These are phyloP conservation scores for Chaunax sp. DNA, from an alignment of 2,797 vertebrate genomes.

Conservation along the genomic window DNA sequence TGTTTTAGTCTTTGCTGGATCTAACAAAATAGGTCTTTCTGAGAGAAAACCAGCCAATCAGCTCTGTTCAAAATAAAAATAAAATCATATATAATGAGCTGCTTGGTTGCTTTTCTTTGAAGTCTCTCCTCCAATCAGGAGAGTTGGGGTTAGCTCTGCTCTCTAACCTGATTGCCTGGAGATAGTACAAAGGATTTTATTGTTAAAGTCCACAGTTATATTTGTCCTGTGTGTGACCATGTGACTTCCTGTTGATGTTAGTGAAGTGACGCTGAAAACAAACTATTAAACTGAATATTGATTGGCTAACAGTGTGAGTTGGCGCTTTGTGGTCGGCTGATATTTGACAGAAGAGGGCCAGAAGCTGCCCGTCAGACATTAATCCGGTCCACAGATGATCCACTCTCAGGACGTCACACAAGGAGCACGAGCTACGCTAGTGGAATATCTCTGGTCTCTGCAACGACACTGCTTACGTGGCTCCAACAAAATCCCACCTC, in stretches of 20 bases:
- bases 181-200: constrained; percentile 14
- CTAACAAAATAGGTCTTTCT: constrained; percentile 19
- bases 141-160: neutral
- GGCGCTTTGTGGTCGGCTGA: constrained; percentile 28
- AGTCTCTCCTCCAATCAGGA: constrained; percentile 5
- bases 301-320: constrained; percentile 26
- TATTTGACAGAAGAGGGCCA: neutral
- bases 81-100: neutral
- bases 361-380: too few relatives aligned
- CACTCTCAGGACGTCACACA: too few relatives aligned
- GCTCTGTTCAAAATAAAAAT: neutral
- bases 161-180: constrained; percentile 27
- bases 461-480: constrained; percentile 45
- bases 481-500: constrained; percentile 6
- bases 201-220: constrained; percentile 19
- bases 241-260: constrained; percentile 47
- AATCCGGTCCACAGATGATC: too few relatives aligned
- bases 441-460: too few relatives aligned
- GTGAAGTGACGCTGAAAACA: constrained; percentile 31
- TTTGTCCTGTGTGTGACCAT: constrained; percentile 31
- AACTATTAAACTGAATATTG: constrained; percentile 47
- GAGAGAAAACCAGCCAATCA: constrained; percentile 12
- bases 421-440: too few relatives aligned
- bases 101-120: constrained; percentile 6
- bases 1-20: constrained; percentile 16